Evolutionary conservation across 2,113 vertebrate species (phyloP).

Genomic region (Tragelaphus scriptus): DNA sequence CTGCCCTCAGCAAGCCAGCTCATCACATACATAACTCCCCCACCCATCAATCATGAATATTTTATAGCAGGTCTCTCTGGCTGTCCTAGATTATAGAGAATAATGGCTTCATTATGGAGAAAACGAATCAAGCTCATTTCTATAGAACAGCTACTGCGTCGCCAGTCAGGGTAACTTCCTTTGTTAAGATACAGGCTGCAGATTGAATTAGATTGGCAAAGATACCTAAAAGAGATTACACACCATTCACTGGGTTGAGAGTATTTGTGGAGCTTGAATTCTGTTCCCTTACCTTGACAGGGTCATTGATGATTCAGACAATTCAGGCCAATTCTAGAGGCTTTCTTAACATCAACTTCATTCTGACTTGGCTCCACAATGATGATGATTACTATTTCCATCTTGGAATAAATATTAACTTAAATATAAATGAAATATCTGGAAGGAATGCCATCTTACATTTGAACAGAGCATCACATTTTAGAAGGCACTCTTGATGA

Average conservation of each 20-base stretch:
- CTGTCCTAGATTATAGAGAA: slow-evolving; percentile 50
- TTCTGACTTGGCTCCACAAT: not conserved
- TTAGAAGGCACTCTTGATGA: not conserved
- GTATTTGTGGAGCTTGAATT: not conserved
- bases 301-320: not conserved
- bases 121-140: slow-evolving; percentile 42
- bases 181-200: slow-evolving; percentile 44
- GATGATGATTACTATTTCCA: slow-evolving; percentile 18
- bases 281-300: slow-evolving; percentile 5
- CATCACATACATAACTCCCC: not conserved
- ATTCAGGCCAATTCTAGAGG: not conserved
- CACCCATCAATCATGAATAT: slow-evolving; percentile 53
- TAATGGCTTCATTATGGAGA: slow-evolving; percentile 54
- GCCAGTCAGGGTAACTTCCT: slow-evolving; percentile 15
- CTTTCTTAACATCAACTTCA: not conserved
- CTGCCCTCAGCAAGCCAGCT: not conserved
- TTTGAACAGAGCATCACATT: not conserved
- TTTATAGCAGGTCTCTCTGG: slow-evolving; percentile 53
- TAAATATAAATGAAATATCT: slow-evolving; percentile 12
- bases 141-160: not conserved
- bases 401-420: slow-evolving; percentile 17
- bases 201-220: not conserved
- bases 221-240: slow-evolving; percentile 2
- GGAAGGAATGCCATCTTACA: not conserved
- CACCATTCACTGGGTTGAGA: not conserved